Base-by-base conservation (phyloP, 2,113 vertebrate species). In the Prinia subflava region DNA sequence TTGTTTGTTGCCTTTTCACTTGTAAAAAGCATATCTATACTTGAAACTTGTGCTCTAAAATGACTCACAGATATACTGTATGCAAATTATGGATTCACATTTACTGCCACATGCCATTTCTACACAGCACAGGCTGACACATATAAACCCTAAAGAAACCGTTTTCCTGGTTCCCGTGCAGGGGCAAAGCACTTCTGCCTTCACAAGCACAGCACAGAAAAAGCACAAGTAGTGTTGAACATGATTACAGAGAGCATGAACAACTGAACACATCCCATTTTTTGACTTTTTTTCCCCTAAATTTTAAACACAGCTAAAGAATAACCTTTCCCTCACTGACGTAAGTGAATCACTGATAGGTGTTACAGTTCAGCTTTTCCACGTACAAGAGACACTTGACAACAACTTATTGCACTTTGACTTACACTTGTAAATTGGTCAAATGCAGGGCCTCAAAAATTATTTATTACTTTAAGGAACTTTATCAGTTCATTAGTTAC, bases 341-440 rank as follows among this genome's bases (percentile, higher is more conserved):
- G 2, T 65, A 92, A 85, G 27, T 41, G 19, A 91, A 83, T 77
- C 62, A 70, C 46, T 50, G 37, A 52, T 16, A 77, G 15, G 24
- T 25, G 67, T 79, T 83, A 57, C 64, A 68, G 79, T 84, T 86
- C 89, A 93, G 31, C 90, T 92, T 83, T 87, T 82, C 52, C 81
- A 79, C 65, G 85, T 79, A 83, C 44, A 95, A 68, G 81, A 93
- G 33, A 93, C 64, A 89, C 71, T 15, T 78, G 85, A 83, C n/a
- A 93, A 94, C 59, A 68, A 47, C 13, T 50, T 42, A 75, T 15
- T 59, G 20, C 30, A 46, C 42, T 90, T 86, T 79, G 33, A 78
- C 67, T 83, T 76, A 64, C 1, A 2, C 3, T 59, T 60, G 60
- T 49, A 44, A 60, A n/a, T 16, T 49, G 7, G 41, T 73, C 52